phyloP scores from a whole-genome alignment of 92 coral and sea anemone genomes.

The Metridium senile region DNA sequence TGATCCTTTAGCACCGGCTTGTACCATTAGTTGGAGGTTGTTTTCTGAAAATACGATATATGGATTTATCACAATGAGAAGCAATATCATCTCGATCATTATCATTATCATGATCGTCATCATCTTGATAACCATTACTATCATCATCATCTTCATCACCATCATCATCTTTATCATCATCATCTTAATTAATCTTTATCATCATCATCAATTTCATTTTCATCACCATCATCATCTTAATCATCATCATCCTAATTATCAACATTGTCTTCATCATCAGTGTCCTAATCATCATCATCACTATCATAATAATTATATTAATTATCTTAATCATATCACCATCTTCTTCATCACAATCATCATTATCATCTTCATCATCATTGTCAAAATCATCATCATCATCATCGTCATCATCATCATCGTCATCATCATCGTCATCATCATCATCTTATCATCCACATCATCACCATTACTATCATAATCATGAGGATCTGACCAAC shows the following conservation, averaged over 20 bases:
- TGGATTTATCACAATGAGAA: too few relatives aligned
- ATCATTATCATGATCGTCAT: neutral
- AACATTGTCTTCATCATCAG: neutral
- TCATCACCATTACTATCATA: neutral
- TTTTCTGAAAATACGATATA: slow-evolving; percentile 42
- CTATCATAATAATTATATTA: neutral
- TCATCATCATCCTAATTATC: neutral
- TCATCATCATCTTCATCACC: neutral
- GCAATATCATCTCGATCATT: neutral
- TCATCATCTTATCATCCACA: neutral
- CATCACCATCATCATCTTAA: neutral
- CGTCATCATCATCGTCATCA: neutral
- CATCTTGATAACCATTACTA: neutral
- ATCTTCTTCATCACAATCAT: neutral
- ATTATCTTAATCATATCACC: neutral
- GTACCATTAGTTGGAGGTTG: slow-evolving; percentile 96
- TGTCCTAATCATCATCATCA: neutral
- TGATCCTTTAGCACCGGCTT: slow-evolving; percentile 98
- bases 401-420: neutral
- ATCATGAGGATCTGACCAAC: neutral
- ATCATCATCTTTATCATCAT: neutral
- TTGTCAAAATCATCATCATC: neutral
- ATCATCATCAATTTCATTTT: neutral
- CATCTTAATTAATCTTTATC: neutral
- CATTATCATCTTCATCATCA: neutral